Percentiles rank a stretch among this genome's conserved stretches.
These are phyloP conservation scores for Xanthorhoe designata DNA, from an alignment of 2,888 invertebrate species.

Conservation along the genomic window DNA sequence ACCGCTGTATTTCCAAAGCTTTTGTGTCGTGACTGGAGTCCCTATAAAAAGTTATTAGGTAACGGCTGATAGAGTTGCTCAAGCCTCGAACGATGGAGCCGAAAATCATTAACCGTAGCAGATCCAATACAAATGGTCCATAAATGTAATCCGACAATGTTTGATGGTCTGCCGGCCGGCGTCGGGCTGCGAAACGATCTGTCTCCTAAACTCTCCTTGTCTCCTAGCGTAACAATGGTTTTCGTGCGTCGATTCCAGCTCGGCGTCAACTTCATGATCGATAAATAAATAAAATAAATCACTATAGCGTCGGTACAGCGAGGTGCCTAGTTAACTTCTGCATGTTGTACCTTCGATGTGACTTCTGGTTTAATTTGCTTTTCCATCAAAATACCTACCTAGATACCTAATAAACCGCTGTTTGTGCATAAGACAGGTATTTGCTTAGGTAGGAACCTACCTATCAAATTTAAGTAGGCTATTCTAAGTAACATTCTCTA, in stretches of 20 bases:
- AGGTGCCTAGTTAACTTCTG: too few relatives aligned
- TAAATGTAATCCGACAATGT: slow-evolving; percentile 80
- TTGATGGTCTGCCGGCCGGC: slow-evolving; percentile 64
- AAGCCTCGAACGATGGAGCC: slow-evolving; percentile 58
- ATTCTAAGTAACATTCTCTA: not conserved
- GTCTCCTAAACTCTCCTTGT: slow-evolving; percentile 36
- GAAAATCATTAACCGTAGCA: slow-evolving; percentile 77
- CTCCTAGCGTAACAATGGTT: slow-evolving; percentile 50
- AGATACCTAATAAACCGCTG: not conserved
- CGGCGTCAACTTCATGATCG: slow-evolving; percentile 37
- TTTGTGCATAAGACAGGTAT: not conserved
- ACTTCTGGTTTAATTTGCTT: slow-evolving; percentile 27
- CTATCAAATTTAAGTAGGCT: not conserved
- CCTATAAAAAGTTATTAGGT: slow-evolving; percentile 64
- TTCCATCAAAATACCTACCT: not conserved
- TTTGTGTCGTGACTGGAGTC: slow-evolving; percentile 44
- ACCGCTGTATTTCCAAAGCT: slow-evolving; percentile 36
- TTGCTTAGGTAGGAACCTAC: not conserved
- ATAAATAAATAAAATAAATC: too few relatives aligned
- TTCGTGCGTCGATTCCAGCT: slow-evolving; percentile 36
- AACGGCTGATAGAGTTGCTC: slow-evolving; percentile 65
- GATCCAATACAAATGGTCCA: slow-evolving; percentile 79
- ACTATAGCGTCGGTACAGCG: slow-evolving; percentile 6
- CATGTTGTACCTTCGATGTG: slow-evolving; percentile 22
- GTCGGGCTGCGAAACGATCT: slow-evolving; percentile 63